A percentile compares a stretch with the other conserved stretches of the same genome.
These are phyloP conservation scores for Ia io DNA, from an alignment of 2,113 vertebrate species.

Conservation along the genomic window DNA sequence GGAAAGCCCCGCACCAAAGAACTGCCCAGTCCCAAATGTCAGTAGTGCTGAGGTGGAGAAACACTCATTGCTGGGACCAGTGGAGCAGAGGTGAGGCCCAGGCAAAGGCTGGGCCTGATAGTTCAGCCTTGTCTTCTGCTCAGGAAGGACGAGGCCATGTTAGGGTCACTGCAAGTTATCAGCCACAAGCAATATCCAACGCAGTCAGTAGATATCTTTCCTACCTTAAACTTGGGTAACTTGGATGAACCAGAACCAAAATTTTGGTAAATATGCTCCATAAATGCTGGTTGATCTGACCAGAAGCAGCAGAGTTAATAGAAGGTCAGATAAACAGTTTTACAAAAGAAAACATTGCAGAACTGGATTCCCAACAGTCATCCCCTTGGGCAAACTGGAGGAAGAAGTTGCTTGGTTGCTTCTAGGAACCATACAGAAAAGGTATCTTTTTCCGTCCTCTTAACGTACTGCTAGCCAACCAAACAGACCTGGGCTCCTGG, in stretches of 20 bases:
- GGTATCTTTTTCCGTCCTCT: neutral
- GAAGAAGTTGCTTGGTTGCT: neutral
- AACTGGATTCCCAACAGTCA: neutral
- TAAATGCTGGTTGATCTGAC: neutral
- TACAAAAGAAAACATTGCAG: neutral
- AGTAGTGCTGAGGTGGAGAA: neutral
- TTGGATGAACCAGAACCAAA: neutral
- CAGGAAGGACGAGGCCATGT: neutral
- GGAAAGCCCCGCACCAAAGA: neutral
- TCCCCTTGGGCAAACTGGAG: neutral
- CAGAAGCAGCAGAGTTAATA: neutral
- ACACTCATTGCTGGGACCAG: neutral
- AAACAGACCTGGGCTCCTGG: constrained; percentile 90
- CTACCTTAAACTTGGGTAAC: neutral
- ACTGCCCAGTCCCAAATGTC: neutral
- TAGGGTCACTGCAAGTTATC: neutral
- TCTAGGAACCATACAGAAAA: neutral
- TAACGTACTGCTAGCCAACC: neutral
- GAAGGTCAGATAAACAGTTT: neutral
- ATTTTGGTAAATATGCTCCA: neutral
- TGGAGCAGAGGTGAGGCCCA: neutral
- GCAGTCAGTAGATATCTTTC: neutral
- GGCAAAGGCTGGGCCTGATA: neutral
- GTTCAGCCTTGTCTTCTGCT: neutral
- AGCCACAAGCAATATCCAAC: neutral